Conservation (phyloP, 2,113 vertebrate species). For the Tor tambroides region DNA sequence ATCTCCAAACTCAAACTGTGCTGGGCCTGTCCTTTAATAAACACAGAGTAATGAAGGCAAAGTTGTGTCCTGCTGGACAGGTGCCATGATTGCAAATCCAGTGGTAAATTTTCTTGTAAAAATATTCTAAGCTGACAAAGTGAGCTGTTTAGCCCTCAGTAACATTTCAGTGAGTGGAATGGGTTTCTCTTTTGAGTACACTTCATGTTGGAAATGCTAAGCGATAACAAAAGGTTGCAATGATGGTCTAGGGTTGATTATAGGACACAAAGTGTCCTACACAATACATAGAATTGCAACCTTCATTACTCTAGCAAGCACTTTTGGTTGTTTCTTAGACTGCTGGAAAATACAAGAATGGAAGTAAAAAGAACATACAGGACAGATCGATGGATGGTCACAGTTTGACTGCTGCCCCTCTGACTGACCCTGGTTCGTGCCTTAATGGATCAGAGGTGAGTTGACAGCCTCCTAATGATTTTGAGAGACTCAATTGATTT, state of each 20-base stretch:
- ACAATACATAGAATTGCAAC: background rate
- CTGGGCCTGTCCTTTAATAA: background rate
- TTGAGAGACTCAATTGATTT: conserved; percentile 37
- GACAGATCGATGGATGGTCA: background rate
- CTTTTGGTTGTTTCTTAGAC: too few species aligned
- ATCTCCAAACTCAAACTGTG: conserved; percentile 6
- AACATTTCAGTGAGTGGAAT: background rate
- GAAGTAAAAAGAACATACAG: too few species aligned
- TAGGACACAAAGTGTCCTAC: background rate
- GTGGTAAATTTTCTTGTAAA: background rate
- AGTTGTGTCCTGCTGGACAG: conserved; percentile 13
- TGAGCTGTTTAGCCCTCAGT: background rate
- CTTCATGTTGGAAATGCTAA: background rate
- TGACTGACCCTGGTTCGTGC: background rate
- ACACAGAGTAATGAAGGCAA: background rate
- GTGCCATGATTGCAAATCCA: background rate
- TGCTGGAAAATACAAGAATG: background rate
- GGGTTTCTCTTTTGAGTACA: background rate
- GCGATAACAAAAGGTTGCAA: background rate
- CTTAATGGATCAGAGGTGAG: conserved; percentile 1
- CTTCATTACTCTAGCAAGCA: background rate
- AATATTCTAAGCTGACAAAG: background rate
- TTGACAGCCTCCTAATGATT: background rate
- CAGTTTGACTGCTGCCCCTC: background rate
- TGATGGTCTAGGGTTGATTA: background rate